These are phyloP conservation scores for Simalia tracyae DNA, from an alignment of 2,797 vertebrate genomes.

Conservation along the genomic window DNA sequence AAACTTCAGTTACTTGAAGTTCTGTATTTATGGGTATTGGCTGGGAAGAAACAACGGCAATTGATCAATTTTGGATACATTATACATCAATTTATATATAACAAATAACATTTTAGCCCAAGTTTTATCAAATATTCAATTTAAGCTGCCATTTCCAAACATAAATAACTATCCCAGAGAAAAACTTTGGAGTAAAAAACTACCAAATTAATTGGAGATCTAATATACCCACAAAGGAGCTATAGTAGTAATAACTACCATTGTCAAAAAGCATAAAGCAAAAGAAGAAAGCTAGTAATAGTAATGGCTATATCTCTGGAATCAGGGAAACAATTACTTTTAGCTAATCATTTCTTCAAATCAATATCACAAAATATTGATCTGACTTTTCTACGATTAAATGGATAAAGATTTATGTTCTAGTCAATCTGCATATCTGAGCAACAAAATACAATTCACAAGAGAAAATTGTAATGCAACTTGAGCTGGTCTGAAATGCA, in stretches of 20 bases:
- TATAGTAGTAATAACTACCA: neutral
- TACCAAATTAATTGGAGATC: neutral
- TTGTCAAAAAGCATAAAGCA: neutral
- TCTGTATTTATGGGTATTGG: neutral
- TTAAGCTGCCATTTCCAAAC: neutral
- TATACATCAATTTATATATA: too few relatives aligned
- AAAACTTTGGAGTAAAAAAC: neutral
- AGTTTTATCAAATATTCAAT: neutral
- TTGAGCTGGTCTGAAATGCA: neutral
- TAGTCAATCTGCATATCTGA: neutral
- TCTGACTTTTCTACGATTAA: neutral
- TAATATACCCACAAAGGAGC: neutral
- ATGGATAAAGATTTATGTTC: neutral
- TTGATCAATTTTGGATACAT: neutral
- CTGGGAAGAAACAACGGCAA: neutral
- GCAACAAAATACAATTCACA: neutral
- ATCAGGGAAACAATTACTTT: neutral
- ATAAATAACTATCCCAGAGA: neutral
- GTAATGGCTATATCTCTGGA: neutral
- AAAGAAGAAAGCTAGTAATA: neutral
- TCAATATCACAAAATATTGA: neutral
- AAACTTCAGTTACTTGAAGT: neutral
- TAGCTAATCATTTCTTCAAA: neutral
- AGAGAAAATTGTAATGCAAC: neutral
- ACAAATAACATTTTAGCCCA: neutral